These are phyloP conservation scores for Thamnophis sirtalis DNA, from an alignment of 2,113 vertebrate species.

Conservation along the genomic window DNA sequence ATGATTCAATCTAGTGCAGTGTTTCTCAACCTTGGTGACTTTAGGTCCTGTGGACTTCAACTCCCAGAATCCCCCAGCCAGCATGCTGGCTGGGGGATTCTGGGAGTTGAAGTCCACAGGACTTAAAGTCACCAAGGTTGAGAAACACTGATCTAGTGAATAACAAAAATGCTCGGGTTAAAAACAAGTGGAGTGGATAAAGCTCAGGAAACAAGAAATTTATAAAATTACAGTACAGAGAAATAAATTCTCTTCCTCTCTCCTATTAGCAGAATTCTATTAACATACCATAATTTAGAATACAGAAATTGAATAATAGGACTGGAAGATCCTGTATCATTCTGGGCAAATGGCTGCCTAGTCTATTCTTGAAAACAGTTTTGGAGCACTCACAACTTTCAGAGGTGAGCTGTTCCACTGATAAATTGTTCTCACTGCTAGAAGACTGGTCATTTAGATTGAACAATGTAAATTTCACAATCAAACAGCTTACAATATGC, in stretches of 20 bases:
- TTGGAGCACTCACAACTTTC: not conserved
- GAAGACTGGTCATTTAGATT: not conserved
- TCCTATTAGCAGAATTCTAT: not conserved
- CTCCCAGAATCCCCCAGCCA: too few relatives aligned
- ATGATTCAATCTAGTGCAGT: not conserved
- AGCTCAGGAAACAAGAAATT: not conserved
- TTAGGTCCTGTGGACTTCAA: too few relatives aligned
- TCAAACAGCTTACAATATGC: not conserved
- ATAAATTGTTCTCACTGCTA: not conserved
- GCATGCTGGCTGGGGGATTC: too few relatives aligned
- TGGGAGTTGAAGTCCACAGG: too few relatives aligned
- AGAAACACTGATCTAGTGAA: too few relatives aligned
- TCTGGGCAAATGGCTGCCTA: not conserved
- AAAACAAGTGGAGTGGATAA: not conserved
- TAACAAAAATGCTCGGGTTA: not conserved
- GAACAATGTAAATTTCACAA: too few relatives aligned
- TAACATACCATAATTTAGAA: not conserved
- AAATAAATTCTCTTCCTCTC: not conserved
- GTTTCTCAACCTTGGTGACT: too few relatives aligned
- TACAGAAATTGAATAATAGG: not conserved
- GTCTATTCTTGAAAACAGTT: not conserved
- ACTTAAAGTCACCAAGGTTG: too few relatives aligned
- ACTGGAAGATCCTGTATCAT: not conserved
- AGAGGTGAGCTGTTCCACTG: not conserved
- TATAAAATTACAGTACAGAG: not conserved